These are phyloP conservation scores for Palaemon carinicauda DNA, from an alignment of 1,140 invertebrate genomes.

Conservation along the genomic window DNA sequence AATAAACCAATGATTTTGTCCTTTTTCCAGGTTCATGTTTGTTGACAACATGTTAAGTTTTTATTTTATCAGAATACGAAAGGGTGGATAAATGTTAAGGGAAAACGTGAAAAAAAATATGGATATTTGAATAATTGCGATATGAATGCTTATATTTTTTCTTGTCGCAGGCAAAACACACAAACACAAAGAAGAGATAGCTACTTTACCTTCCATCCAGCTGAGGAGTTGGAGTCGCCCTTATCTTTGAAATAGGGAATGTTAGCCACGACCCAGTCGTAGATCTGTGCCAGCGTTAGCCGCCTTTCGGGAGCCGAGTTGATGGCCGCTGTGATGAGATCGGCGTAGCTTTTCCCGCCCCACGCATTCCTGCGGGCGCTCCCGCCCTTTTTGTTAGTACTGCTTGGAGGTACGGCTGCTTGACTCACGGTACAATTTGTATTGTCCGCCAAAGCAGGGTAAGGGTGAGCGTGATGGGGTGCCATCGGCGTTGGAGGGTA, in stretches of 20 bases:
- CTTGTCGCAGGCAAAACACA: not conserved
- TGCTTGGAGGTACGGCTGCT: slow-evolving; percentile 9
- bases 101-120: too few relatives aligned
- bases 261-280: slow-evolving; percentile 99
- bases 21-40: too few relatives aligned
- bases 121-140: too few relatives aligned
- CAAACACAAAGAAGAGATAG: not conserved
- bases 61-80: too few relatives aligned
- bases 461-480: not conserved
- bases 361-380: slow-evolving; percentile 86
- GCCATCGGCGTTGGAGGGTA: slow-evolving; percentile 13
- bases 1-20: too few relatives aligned
- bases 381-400: slow-evolving; percentile 62
- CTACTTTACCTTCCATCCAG: slow-evolving; percentile 96
- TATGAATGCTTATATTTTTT: too few relatives aligned
- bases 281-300: slow-evolving; percentile 95
- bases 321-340: slow-evolving; percentile 98
- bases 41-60: too few relatives aligned
- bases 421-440: not conserved
- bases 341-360: slow-evolving; percentile 99
- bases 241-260: slow-evolving; percentile 99
- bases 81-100: too few relatives aligned
- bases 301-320: slow-evolving; percentile 93
- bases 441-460: not conserved
- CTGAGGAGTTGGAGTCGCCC: slow-evolving; percentile 98